phyloP scores from a whole-genome alignment of 2,797 vertebrate genomes.

The Balearica regulorum region DNA sequence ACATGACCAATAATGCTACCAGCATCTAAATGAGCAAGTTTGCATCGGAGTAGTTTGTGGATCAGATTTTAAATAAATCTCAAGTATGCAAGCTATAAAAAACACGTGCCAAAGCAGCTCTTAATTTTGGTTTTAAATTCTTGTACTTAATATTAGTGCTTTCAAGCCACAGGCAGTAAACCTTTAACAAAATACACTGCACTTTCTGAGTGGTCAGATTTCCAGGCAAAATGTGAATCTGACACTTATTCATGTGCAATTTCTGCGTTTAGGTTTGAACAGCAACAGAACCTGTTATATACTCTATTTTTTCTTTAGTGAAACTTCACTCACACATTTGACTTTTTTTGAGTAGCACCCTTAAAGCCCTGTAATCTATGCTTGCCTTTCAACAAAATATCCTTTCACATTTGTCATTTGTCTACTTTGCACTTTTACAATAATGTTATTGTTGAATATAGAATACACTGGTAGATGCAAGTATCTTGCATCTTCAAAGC shows the following conservation, averaged over 20 bases:
- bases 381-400: neutral
- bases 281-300: neutral
- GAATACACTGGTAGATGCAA: neutral
- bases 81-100: constrained; percentile 23
- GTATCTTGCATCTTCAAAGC: neutral
- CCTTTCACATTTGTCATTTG: neutral
- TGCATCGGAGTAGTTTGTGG: neutral
- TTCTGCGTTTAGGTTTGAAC: neutral
- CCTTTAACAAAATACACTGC: constrained; percentile 6
- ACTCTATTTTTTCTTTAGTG: neutral
- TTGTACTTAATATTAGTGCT: neutral
- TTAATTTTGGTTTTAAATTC: neutral
- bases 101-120: neutral
- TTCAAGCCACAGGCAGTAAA: constrained; percentile 2
- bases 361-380: neutral
- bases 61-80: constrained; percentile 27
- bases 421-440: neutral
- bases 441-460: neutral
- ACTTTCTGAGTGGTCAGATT: neutral
- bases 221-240: constrained; percentile 9
- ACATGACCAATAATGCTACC: neutral
- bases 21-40: neutral
- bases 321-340: neutral
- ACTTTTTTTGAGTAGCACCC: neutral
- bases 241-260: neutral